Evolutionary conservation across 2,113 vertebrate genomes (phyloP).

Genomic region (Scortum barcoo): DNA sequence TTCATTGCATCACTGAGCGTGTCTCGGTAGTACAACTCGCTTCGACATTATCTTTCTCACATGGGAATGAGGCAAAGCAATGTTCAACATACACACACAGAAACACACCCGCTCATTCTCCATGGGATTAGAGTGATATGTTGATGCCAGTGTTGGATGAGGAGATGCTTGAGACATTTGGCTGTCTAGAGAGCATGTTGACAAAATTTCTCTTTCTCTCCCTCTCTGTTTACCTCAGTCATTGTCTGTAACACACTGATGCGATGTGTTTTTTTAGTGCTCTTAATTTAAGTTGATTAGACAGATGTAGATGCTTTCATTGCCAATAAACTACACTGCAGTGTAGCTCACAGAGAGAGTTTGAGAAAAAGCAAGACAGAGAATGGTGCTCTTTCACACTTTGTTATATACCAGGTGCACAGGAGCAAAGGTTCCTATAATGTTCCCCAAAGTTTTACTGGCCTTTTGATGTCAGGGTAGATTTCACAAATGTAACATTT

Average conservation of each 20-base stretch:
- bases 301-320: conserved; percentile 20
- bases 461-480: not conserved
- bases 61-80: conserved; percentile 59
- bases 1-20: conserved; percentile 73
- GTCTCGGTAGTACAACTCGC: conserved; percentile 62
- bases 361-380: not conserved
- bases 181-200: conserved; percentile 66
- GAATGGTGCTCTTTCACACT: not conserved
- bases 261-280: conserved; percentile 11
- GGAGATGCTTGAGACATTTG: conserved; percentile 67
- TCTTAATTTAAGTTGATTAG: conserved; percentile 23
- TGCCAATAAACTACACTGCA: not conserved
- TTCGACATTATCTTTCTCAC: conserved; percentile 61
- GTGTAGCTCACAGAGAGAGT: not conserved
- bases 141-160: conserved; percentile 68
- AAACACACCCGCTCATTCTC: conserved; percentile 34
- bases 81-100: conserved; percentile 51
- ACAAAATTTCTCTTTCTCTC: conserved; percentile 47
- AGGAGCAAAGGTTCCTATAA: not conserved
- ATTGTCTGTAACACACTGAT: conserved; percentile 19
- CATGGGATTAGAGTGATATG: conserved; percentile 62
- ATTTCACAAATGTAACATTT: not conserved
- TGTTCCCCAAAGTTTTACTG: not conserved
- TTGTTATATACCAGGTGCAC: not conserved
- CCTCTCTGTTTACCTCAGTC: conserved; percentile 54